Percentiles rank a stretch among this genome's conserved stretches.
Conservation (phyloP, 2,797 vertebrate genomes). For the Chelonia mydas region DNA sequence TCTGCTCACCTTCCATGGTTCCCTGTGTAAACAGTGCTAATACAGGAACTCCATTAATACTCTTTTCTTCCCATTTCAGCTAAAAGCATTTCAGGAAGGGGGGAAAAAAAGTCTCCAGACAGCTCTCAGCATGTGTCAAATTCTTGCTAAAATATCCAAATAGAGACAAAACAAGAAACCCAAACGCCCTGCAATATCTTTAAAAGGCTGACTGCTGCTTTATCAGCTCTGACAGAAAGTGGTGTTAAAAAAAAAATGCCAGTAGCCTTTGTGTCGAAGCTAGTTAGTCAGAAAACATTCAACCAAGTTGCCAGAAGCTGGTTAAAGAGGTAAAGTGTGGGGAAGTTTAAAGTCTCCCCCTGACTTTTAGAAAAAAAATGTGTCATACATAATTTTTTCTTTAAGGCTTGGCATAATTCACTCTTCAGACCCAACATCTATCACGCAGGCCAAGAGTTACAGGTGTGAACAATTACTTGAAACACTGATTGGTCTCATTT, state of each 20-base stretch:
- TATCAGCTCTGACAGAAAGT: conserved; percentile 60
- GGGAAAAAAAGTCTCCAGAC: conserved; percentile 25
- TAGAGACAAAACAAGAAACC: conserved; percentile 52
- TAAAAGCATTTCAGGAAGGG: conserved; percentile 18
- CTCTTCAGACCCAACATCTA: conserved; percentile 20
- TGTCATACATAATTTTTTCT: conserved; percentile 4
- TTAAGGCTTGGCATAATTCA: conserved; percentile 27
- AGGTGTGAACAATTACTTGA: conserved; percentile 35
- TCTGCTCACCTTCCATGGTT: background rate
- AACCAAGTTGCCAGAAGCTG: background rate
- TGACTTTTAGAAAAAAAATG: background rate
- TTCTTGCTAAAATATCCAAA: conserved; percentile 49
- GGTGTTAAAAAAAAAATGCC: background rate
- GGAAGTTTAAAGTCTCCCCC: rapidly evolving
- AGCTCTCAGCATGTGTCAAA: background rate
- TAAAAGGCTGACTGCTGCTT: conserved; percentile 60
- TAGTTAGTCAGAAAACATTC: conserved; percentile 16
- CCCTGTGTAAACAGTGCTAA: conserved; percentile 27
- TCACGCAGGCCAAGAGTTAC: conserved; percentile 44
- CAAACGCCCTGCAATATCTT: conserved; percentile 36
- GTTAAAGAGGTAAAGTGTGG: background rate
- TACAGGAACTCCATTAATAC: background rate
- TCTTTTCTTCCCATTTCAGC: background rate
- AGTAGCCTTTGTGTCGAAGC: conserved; percentile 43
- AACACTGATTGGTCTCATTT: background rate